Base-by-base conservation (phyloP, 1,140 invertebrate genomes). In the Archivesica marissinica region DNA sequence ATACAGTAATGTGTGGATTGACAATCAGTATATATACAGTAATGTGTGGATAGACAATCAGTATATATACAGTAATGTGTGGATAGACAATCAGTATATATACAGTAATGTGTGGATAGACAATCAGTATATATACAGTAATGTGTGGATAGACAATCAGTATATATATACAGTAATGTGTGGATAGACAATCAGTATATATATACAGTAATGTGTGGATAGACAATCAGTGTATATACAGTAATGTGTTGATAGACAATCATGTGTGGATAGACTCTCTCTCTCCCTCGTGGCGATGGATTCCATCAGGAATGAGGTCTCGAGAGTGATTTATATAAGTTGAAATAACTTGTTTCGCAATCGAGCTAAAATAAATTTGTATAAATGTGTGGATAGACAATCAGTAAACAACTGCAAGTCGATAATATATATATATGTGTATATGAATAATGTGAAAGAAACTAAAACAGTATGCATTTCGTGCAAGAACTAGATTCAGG, bases 61-160 rank as follows among this genome's bases (percentile, higher is more conserved):
- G 44, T 47, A 47, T 20, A 20, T 7, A 47, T n/a, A n/a, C n/a
- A n/a, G n/a, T n/a, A 64, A n/a, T 38, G 64, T 39, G 33, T 28
- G 25, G 54, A 59, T n/a, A 59, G 54, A 59, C 54, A 59, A 2
- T 59, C 54, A 59, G 25, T n/a, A 54, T 54, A 54, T 54, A 23
- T 54, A 54, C 20, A 11, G 17, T 54, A 54, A 54, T n/a, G 20
- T 54, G 23, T 54, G 23, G 7, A 54, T 54, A 54, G 4, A 54
- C 15, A 11, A 54, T 54, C 4, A 54, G 44, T 47, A 47, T 20
- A 20, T 7, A 47, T n/a, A n/a, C n/a, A n/a, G n/a, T n/a, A 64
- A n/a, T 38, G 64, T 39, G 33, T 28, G 25, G 54, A 59, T n/a
- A 59, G 54, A 59, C 54, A 59, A 2, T 59, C 54, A 59, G 25